Evolutionary conservation across 2,797 vertebrate genomes (phyloP).

Genomic region (Anguilla anguilla): DNA sequence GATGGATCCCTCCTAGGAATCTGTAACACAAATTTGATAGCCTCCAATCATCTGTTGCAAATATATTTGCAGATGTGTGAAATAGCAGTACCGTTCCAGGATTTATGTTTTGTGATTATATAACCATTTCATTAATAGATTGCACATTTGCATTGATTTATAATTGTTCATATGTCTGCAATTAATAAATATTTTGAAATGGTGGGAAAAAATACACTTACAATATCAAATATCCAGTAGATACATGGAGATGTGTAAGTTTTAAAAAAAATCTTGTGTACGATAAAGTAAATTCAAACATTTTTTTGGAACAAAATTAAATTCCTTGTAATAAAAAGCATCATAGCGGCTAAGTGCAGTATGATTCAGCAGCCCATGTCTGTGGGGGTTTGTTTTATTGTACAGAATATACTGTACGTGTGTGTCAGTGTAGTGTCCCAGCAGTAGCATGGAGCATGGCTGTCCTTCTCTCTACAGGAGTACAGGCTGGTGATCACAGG

Average conservation of each 20-base stretch:
- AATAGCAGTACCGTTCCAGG: not conserved
- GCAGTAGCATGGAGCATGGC: constrained; percentile 7
- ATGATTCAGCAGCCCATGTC: not conserved
- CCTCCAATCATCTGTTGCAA: not conserved
- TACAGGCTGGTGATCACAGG: constrained; percentile 91
- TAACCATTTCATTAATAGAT: not conserved
- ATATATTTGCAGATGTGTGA: not conserved
- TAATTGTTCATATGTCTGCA: not conserved
- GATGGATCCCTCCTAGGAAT: not conserved
- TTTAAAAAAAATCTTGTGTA: not conserved
- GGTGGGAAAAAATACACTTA: not conserved
- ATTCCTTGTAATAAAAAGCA: not conserved
- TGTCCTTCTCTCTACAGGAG: constrained; percentile 71
- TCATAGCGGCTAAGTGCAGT: not conserved
- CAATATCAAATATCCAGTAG: not conserved
- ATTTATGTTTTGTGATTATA: not conserved
- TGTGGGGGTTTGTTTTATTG: constrained; percentile 20
- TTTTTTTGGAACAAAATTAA: not conserved
- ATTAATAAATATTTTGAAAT: not conserved
- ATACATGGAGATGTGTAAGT: not conserved
- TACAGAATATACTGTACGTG: not conserved
- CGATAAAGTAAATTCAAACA: not conserved
- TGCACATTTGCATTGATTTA: not conserved
- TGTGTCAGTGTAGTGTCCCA: not conserved
- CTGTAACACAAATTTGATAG: not conserved